Evolutionary conservation across 2,888 invertebrate genomes (phyloP).

Genomic region (Parelbella ahira): DNA sequence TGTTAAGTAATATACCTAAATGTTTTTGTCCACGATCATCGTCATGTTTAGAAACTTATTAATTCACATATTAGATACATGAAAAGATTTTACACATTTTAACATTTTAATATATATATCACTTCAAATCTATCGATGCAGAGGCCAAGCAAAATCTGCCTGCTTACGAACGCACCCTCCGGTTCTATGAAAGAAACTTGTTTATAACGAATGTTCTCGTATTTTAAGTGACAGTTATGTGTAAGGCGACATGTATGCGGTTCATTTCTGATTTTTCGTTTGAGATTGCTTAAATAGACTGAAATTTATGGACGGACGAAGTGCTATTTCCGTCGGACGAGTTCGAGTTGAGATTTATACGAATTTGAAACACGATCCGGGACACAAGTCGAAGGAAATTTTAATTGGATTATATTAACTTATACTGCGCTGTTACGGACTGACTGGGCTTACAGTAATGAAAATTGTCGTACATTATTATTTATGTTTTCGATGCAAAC

Average conservation of each 20-base stretch:
- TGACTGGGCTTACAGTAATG: slow-evolving; percentile 16
- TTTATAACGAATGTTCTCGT: slow-evolving; percentile 32
- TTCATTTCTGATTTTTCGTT: slow-evolving; percentile 75
- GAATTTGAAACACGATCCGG: slow-evolving; percentile 73
- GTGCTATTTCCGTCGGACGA: slow-evolving; percentile 77
- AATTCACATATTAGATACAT: no score
- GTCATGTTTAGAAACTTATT: no score
- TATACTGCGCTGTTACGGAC: slow-evolving; percentile 35
- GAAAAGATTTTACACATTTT: no score
- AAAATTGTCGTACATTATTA: slow-evolving; percentile 18
- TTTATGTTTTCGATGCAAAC: slow-evolving; percentile 1
- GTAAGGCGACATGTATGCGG: slow-evolving; percentile 58
- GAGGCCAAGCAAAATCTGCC: no score
- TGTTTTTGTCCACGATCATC: no score
- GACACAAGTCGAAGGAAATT: slow-evolving; percentile 69
- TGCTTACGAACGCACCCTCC: slow-evolving; percentile 7
- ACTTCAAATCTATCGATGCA: no score
- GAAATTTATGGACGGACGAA: slow-evolving; percentile 73
- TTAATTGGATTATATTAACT: slow-evolving; percentile 78
- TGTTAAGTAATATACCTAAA: no score
- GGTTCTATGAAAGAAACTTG: slow-evolving; percentile 13
- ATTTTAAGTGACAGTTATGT: slow-evolving; percentile 43
- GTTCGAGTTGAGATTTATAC: slow-evolving; percentile 72
- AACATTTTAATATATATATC: no score
- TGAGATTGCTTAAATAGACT: slow-evolving; percentile 76